phyloP scores from a whole-genome alignment of 1,140 invertebrate species.

The Diploscapter pachys region DNA sequence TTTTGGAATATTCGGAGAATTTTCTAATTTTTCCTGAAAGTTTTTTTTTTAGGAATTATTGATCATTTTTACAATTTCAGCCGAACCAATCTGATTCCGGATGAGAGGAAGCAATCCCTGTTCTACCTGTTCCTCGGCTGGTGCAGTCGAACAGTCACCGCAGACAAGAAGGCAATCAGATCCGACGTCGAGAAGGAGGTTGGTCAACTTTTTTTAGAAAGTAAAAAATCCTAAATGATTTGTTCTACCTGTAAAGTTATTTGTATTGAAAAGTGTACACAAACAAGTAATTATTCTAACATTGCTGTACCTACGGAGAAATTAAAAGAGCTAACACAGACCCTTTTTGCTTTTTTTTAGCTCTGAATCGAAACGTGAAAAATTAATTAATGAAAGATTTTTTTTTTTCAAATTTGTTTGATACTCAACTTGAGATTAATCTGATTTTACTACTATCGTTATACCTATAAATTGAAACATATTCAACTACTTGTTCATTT shows the following conservation, averaged over 20 bases:
- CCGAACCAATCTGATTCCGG: slow-evolving; percentile 80
- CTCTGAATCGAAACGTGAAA: too few species aligned
- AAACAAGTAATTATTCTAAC: too few species aligned
- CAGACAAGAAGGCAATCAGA: slow-evolving; percentile 24
- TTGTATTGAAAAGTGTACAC: too few species aligned
- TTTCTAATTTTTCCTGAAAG: too few species aligned
- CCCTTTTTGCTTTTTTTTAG: too few species aligned
- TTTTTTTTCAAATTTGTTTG: neutral
- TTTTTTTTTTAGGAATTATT: neutral
- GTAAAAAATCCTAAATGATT: neutral
- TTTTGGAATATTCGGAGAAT: too few species aligned
- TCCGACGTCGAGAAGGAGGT: slow-evolving; percentile 34
- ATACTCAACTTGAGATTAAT: neutral
- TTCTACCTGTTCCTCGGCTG: slow-evolving; percentile 88
- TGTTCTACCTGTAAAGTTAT: neutral
- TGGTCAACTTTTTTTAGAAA: too few species aligned
- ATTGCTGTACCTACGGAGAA: too few species aligned
- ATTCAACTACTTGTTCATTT: slow-evolving; percentile 17
- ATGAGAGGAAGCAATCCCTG: slow-evolving; percentile 78
- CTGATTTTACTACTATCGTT: neutral
- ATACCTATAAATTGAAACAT: neutral
- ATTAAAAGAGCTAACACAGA: too few species aligned
- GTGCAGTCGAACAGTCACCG: slow-evolving; percentile 72
- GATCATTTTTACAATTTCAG: slow-evolving; percentile 61
- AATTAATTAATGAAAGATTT: too few species aligned